phyloP scores from a whole-genome alignment of 2,888 invertebrate genomes.

The Apotomis betuletana region DNA sequence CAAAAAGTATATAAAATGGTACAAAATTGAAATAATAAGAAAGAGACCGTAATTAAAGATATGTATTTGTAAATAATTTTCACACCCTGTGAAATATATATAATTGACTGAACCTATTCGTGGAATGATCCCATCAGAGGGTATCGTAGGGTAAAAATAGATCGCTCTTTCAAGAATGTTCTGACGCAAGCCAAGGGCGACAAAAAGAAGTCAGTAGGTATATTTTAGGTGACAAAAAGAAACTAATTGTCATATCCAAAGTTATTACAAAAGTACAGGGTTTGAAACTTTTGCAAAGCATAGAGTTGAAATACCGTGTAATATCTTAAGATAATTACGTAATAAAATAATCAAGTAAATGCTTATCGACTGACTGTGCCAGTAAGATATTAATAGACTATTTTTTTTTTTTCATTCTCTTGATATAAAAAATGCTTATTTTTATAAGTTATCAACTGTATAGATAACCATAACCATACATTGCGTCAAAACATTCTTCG shows the following conservation, averaged over 20 bases:
- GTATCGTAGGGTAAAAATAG: conserved; percentile 54
- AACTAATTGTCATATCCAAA: no score
- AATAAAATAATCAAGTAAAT: no score
- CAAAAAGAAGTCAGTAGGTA: no score
- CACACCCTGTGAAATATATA: conserved; percentile 77
- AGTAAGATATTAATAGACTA: no score
- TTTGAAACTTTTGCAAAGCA: no score
- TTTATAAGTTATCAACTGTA: neutral
- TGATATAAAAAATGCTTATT: conserved; percentile 25
- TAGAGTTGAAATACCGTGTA: no score
- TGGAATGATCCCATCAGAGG: conserved; percentile 66
- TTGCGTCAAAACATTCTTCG: conserved; percentile 32
- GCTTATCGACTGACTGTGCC: no score
- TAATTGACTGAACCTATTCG: conserved; percentile 81
- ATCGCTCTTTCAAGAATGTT: conserved; percentile 28
- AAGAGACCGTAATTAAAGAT: conserved; percentile 58
- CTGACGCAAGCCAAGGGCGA: conserved; percentile 17
- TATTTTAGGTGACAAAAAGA: no score
- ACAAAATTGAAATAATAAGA: conserved; percentile 29
- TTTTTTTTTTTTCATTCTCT: no score
- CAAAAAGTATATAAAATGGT: conserved; percentile 7
- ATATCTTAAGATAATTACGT: no score
- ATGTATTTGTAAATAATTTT: conserved; percentile 69
- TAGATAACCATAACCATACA: neutral
- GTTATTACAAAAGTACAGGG: no score